Evolutionary conservation across 2,113 vertebrate genomes (phyloP), one percentile per base, ranked within the genome.

Genomic region (Percopsis transmontana): DNA sequence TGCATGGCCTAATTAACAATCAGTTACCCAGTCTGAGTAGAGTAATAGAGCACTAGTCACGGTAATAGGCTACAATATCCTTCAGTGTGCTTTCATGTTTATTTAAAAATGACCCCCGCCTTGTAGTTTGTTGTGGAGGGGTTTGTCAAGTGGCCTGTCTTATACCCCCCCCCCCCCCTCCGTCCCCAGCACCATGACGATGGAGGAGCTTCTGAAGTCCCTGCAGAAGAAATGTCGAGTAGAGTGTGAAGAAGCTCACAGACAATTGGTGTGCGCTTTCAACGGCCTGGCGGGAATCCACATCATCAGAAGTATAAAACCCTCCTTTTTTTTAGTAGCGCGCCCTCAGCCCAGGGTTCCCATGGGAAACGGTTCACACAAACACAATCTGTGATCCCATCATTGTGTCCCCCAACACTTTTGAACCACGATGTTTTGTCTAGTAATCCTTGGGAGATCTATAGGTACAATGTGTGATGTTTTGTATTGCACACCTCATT

Each of bases 241-340:
- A 0, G 97, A 99, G 73, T 99, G 97, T 79, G 96, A 99, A 85
- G 97, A 99, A 88, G 97, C 94, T 9, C 97, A 99, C 85, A 90
- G 97, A 56, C 97, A 98, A 76, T 74, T 99, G 62, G 97, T 99
- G 80, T 99, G 97, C 74, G 97, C 97, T 59, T 93, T 99, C 70
- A 99, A 99, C 45, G 97, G 97, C 48, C 91, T 98, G 86, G 97
- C 97, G 20, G 97, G 97, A 80, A 97, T 99, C 85, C 96, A 99
- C 81, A 99, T 99, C 77, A 99, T 99, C 90, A 96, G 96, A 96
- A 92, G 97, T 99, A 93, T 81, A 52, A n/a, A 40, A 33, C 59
- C 45, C n/a, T 12, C 2, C 27, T 33, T 33, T 33, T 33, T 33
- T 7, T 33, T 1, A 33, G 27, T 7, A 33, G n/a, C n/a, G n/a